Evolutionary conservation across 1,140 invertebrate species (phyloP).

Genomic region (Xylocopa sonorina): DNA sequence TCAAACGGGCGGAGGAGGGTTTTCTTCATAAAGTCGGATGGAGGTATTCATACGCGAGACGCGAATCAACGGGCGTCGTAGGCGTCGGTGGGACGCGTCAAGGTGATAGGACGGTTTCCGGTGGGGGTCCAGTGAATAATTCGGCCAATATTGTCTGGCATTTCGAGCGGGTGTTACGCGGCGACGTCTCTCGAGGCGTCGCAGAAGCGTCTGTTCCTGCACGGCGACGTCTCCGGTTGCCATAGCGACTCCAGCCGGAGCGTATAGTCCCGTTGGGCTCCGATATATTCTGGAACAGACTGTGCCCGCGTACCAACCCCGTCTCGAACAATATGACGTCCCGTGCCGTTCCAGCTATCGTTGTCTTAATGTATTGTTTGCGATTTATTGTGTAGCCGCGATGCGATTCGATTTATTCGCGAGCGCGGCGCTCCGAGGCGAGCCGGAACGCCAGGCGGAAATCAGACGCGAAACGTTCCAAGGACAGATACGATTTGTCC

Average conservation of each 20-base stretch:
- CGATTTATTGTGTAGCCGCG: constrained; percentile 11
- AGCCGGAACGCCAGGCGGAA: background rate
- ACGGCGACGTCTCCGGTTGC: constrained; percentile 24
- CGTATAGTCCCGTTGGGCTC: constrained; percentile 4
- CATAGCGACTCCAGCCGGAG: constrained; percentile 29
- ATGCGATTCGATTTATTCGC: constrained; percentile 2
- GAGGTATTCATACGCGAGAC: background rate
- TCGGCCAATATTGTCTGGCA: constrained; percentile 47
- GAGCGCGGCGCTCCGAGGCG: background rate
- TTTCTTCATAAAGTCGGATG: background rate
- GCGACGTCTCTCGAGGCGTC: constrained; percentile 36
- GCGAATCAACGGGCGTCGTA: background rate
- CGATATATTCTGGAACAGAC: constrained; percentile 19
- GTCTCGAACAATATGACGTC: constrained; percentile 17
- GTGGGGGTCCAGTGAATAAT: constrained; percentile 36
- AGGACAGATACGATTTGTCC: too few relatives aligned
- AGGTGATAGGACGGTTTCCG: constrained; percentile 31
- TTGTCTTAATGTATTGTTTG: constrained; percentile 9
- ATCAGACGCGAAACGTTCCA: background rate
- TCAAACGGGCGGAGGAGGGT: too few relatives aligned
- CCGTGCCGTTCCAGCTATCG: background rate
- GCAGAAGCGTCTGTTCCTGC: constrained; percentile 9
- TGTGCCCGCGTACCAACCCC: background rate
- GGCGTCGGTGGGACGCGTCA: constrained; percentile 8
- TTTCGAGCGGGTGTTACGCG: constrained; percentile 25